Base-by-base conservation (phyloP, 2,888 invertebrate genomes). In the Lomographa bimaculata region DNA sequence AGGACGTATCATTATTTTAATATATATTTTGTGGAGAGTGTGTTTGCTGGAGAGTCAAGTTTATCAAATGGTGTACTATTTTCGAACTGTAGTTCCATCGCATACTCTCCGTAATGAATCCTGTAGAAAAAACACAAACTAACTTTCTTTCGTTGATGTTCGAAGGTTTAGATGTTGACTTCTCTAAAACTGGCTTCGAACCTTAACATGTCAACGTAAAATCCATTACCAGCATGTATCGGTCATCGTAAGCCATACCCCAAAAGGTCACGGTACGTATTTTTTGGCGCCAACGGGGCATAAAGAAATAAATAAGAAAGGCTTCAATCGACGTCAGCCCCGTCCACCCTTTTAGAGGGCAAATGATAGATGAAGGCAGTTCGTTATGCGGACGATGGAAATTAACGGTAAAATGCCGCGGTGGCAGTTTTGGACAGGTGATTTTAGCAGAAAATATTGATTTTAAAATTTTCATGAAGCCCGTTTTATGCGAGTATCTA, bases 291-390 rank as follows among this genome's bases (percentile, higher is more conserved):
- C 79, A 71, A 69, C 74, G 71, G 73, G 71, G 70, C 75, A 71
- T 63, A 61, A 59, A 69, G 78, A 70, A 78, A 77, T 76, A 80
- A 79, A 79, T 80, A 83, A 77, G 77, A 78, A 83, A 82, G 71
- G 72, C 79, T 76, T 79, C 79, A 71, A 78, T 76, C 76, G 71
- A 68, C 73, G 74, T 76, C 79, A 75, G 71, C 76, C 77, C 81
- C 63, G 63, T 71, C 72, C 72, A 81, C 84, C 86, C 86, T 82
- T 86, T 78, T 78, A 75, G 73, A 74, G 73, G 64, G 65, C 71
- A 64, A 70, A 82, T 86, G 84, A 87, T 85, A 82, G 83, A 86
- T 86, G 82, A 69, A 71, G 63, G 61, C 54, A 50, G 64, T 65
- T 65, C 64, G 69, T 67, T 69, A 67, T 62, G 66, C 63, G 54